Conservation (phyloP, 2,797 vertebrate species). For the Peromyscus eremicus region DNA sequence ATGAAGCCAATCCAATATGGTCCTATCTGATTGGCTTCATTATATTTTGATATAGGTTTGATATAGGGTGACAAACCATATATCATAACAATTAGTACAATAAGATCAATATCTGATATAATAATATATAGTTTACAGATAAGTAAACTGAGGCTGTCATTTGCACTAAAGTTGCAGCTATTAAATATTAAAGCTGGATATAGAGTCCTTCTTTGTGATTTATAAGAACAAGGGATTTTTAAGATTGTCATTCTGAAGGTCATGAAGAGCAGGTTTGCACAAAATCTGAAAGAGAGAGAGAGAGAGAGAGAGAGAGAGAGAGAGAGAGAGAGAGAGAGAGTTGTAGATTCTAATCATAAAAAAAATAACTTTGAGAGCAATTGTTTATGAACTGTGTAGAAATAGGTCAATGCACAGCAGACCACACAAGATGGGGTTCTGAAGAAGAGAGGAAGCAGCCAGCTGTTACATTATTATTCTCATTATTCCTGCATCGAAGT, state of each 20-base stretch:
- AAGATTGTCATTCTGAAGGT: neutral
- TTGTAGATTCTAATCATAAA: slow-evolving; percentile 10
- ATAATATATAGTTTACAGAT: neutral
- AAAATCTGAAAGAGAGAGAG: neutral
- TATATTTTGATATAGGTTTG: too few relatives aligned
- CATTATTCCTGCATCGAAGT: slow-evolving; percentile 51
- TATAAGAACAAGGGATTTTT: neutral
- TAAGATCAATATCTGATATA: neutral
- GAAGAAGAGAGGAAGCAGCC: slow-evolving; percentile 65
- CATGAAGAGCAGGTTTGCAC: slow-evolving; percentile 3
- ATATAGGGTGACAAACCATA: neutral
- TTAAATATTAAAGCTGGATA: neutral
- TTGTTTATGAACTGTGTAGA: slow-evolving; percentile 68
- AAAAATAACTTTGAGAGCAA: slow-evolving; percentile 54
- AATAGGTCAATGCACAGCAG: slow-evolving; percentile 67
- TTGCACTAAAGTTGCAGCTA: slow-evolving; percentile 40
- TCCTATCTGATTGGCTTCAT: too few relatives aligned
- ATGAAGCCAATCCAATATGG: neutral
- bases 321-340: neutral
- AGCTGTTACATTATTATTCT: slow-evolving; percentile 73
- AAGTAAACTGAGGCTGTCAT: slow-evolving; percentile 9
- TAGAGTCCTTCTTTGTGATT: neutral
- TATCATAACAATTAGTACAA: neutral
- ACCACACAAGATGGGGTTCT: slow-evolving; percentile 68
- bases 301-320: neutral